phyloP scores from a whole-genome alignment of 2,888 invertebrate species.

The Timandra comae region DNA sequence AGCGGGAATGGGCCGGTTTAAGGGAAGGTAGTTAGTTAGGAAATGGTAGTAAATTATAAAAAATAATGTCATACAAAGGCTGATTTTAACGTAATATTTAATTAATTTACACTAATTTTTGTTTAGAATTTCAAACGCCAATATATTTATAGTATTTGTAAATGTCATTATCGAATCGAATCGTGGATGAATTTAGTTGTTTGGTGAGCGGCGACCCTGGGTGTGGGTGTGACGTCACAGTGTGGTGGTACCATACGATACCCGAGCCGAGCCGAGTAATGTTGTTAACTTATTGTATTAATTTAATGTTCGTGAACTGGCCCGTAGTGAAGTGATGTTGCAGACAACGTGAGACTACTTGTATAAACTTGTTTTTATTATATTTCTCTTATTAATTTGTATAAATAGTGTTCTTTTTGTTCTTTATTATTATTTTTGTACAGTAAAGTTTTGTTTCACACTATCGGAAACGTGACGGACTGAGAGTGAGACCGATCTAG shows the following conservation, averaged over 20 bases:
- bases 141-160: conserved; percentile 20
- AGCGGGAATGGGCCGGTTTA: conserved; percentile 18
- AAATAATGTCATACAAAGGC: conserved; percentile 49
- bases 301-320: conserved; percentile 21
- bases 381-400: conserved; percentile 51
- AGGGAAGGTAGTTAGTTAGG: conserved; percentile 32
- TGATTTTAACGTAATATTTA: conserved; percentile 56
- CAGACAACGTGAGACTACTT: conserved; percentile 36
- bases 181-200: not conserved
- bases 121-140: conserved; percentile 19
- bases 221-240: too few species aligned
- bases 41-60: conserved; percentile 42
- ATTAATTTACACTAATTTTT: conserved; percentile 31
- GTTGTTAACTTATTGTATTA: not conserved
- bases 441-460: conserved; percentile 59
- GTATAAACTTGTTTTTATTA: conserved; percentile 44
- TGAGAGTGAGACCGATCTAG: conserved; percentile 4
- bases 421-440: conserved; percentile 53
- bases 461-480: conserved; percentile 29
- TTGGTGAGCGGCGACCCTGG: not conserved
- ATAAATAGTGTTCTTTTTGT: conserved; percentile 51
- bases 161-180: not conserved
- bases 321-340: conserved; percentile 24
- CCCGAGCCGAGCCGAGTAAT: not conserved
- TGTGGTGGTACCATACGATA: conserved; percentile 1